Evolutionary conservation across 2,113 vertebrate species (phyloP).

Genomic region (Elanoides forficatus): DNA sequence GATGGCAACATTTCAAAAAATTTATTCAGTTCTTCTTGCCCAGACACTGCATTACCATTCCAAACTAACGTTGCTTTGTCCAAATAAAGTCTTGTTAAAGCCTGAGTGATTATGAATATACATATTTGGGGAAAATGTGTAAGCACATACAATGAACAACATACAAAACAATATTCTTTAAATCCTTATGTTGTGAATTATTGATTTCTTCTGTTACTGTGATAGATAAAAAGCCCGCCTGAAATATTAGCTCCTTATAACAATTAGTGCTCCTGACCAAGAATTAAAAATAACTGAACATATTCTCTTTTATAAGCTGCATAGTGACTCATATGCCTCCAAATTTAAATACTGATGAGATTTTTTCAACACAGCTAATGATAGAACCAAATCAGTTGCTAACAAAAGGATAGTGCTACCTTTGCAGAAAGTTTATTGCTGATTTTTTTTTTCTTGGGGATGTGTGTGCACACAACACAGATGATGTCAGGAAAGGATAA

Average conservation of each 20-base stretch:
- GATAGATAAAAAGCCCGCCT: neutral
- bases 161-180: neutral
- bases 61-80: constrained; percentile 93
- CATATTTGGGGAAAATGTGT: neutral
- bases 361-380: neutral
- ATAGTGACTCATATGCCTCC: neutral
- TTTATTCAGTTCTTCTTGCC: constrained; percentile 87
- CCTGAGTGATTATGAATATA: constrained; percentile 62
- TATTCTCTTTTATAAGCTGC: neutral
- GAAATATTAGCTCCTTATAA: neutral
- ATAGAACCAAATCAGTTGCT: neutral
- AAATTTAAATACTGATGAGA: neutral
- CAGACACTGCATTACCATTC: constrained; percentile 94
- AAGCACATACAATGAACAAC: neutral
- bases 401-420: neutral
- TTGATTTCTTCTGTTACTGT: neutral
- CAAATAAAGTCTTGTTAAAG: constrained; percentile 89
- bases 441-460: no score
- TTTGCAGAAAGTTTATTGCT: neutral
- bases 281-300: neutral
- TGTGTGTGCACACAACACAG: neutral
- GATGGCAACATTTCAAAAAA: constrained; percentile 97
- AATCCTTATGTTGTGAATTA: neutral
- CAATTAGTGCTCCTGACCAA: neutral
- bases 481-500: neutral